phyloP scores from a whole-genome alignment of 2,797 vertebrate genomes.

The Labroides dimidiatus region DNA sequence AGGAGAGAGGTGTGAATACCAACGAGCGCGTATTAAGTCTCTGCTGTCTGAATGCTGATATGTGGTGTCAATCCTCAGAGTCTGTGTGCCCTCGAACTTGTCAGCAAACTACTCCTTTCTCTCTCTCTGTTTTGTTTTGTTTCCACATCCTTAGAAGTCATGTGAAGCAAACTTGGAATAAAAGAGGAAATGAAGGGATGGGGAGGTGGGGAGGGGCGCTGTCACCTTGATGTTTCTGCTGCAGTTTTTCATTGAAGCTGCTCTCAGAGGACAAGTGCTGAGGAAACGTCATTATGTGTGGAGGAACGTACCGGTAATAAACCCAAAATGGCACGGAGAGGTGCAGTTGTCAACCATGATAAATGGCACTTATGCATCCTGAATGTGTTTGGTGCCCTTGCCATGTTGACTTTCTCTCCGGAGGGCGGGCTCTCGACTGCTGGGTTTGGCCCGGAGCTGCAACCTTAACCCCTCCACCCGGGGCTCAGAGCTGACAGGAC shows the following conservation, averaged over 20 bases:
- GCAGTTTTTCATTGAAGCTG: conserved; percentile 76
- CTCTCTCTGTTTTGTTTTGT: conserved; percentile 44
- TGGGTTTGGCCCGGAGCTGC: conserved; percentile 64
- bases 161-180: conserved; percentile 67
- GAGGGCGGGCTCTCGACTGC: conserved; percentile 66
- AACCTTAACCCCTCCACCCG: conserved; percentile 62
- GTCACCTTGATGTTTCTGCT: conserved; percentile 81
- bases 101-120: conserved; percentile 29
- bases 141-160: conserved; percentile 64
- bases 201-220: conserved; percentile 34
- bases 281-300: conserved; percentile 83
- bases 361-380: conserved; percentile 80
- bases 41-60: conserved; percentile 42
- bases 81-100: conserved; percentile 37
- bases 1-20: conserved; percentile 21
- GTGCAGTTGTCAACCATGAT: conserved; percentile 84
- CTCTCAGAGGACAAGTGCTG: conserved; percentile 79
- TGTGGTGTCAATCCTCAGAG: conserved; percentile 33
- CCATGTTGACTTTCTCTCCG: conserved; percentile 74
- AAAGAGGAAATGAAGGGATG: conserved; percentile 43
- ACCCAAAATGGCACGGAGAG: conserved; percentile 82
- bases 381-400: conserved; percentile 84
- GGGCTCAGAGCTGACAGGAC: conserved; percentile 53
- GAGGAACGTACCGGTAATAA: conserved; percentile 84
- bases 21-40: conserved; percentile 28